A percentile compares a stretch with the other conserved stretches of the same genome.
Conservation (phyloP, 2,797 vertebrate species). For the Clarias pachynema region DNA sequence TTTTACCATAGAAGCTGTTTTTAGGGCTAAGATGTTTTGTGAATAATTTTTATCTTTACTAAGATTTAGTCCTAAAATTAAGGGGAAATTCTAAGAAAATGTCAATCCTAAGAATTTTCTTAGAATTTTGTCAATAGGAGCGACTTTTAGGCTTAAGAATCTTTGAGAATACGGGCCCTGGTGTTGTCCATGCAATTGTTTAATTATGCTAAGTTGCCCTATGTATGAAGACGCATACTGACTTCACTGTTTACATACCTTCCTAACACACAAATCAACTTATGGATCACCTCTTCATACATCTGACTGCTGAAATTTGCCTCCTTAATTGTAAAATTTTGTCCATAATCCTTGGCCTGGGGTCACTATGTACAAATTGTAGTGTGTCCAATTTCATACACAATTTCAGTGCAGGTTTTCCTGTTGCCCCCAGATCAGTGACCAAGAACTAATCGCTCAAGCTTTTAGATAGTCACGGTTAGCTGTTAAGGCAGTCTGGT, state of each 20-base stretch:
- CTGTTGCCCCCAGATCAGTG: neutral
- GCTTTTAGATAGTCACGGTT: neutral
- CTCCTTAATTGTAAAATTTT: neutral
- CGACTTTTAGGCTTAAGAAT: too few species aligned
- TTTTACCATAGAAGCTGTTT: too few species aligned
- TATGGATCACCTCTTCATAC: neutral
- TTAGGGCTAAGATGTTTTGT: too few species aligned
- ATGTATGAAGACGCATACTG: too few species aligned
- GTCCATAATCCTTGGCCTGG: neutral
- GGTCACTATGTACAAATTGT: neutral
- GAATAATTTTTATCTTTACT: too few species aligned
- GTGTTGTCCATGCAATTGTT: too few species aligned
- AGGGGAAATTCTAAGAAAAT: too few species aligned
- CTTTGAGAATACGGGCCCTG: too few species aligned
- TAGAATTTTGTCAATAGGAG: too few species aligned
- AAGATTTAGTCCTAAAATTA: too few species aligned
- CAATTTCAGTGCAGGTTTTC: neutral
- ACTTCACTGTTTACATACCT: neutral
- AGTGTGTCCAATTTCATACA: neutral
- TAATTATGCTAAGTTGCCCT: too few species aligned
- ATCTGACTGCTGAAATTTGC: neutral
- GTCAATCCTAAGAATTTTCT: too few species aligned
- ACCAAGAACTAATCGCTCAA: neutral
- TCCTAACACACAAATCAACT: neutral
- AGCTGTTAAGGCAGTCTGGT: neutral